Evolutionary conservation across 2,888 invertebrate species (phyloP), one percentile per base, ranked within the genome.

Genomic region (Machimus atricapillus): DNA sequence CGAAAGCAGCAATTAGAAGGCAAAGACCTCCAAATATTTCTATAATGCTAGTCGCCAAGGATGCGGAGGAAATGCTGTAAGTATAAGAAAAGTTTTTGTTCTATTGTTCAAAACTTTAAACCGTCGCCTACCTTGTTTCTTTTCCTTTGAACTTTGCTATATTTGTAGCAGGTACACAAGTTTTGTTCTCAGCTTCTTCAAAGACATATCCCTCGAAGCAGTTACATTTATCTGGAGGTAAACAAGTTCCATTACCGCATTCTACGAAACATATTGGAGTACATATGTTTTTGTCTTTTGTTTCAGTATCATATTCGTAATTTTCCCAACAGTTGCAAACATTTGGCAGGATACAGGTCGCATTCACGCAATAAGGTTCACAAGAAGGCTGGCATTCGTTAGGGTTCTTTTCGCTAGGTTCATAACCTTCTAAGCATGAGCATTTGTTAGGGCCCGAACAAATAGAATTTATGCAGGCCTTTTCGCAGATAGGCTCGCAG

Each of bases 391-490:
- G 43, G 77, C 87, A 87, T 27, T 78, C 27, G 19, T n/a, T 58
- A 2, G 19, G 7, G 6, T 27, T 40, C 1, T n/a, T n/a, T 34
- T 89, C 88, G 19, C 7, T 14, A 1, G 40, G 73, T 19, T 6
- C 89, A 87, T 90, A 90, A n/a, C 90, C 90, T 19, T 89, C 46
- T 83, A 90, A 89, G 76, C 92, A 92, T 12, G 91, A 81, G 46
- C 92, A 92, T 1, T 90, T 31, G 37, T 92, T 91, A 0, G 92
- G 91, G 37, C 91, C 93, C 1, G 93, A 90, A 87, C 94, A 94
- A n/a, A 90, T 90, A 1, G 93, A 93, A 89, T 93, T 90, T 88
- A 89, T 78, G 87, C 93, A 93, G 0, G 86, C 86, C 0, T 90
- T 91, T 8, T 90, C 89, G 89, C 93, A 93, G 8, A 90, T 79